These are phyloP conservation scores for Microchrysa polita DNA, from an alignment of 2,888 invertebrate species.

Conservation along the genomic window DNA sequence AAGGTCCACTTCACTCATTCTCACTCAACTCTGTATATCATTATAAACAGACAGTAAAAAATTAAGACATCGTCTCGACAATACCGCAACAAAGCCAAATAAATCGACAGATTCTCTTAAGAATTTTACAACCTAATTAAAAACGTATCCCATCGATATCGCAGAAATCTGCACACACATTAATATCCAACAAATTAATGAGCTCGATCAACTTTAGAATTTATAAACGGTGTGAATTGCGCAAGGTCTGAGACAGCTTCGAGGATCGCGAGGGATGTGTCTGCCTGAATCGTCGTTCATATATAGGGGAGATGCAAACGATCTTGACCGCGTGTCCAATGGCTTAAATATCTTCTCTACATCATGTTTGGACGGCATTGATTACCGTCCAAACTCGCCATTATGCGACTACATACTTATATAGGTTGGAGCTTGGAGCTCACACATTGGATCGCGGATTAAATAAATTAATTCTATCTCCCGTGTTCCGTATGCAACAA, in stretches of 20 bases:
- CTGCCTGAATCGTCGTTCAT: constrained; percentile 5
- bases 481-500: constrained; percentile 37
- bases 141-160: constrained; percentile 35
- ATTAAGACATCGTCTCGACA: too few relatives aligned
- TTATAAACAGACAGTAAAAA: too few relatives aligned
- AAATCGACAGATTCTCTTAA: constrained; percentile 25
- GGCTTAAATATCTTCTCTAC: constrained; percentile 36
- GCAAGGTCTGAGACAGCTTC: constrained; percentile 14
- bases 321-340: constrained; percentile 38
- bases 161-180: constrained; percentile 42
- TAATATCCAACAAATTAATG: constrained; percentile 50
- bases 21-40: too few relatives aligned
- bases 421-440: constrained; percentile 37
- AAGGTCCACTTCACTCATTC: too few relatives aligned
- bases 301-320: constrained; percentile 25
- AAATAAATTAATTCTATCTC: constrained; percentile 42
- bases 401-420: constrained; percentile 35
- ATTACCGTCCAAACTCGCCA: constrained; percentile 40
- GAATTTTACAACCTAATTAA: constrained; percentile 46
- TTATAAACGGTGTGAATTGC: constrained; percentile 35
- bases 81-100: too few relatives aligned
- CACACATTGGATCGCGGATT: constrained; percentile 37
- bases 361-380: constrained; percentile 43
- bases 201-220: constrained; percentile 47
- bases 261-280: too few relatives aligned